These are phyloP conservation scores for Rousettus madagascariensis DNA, from an alignment of 2,797 vertebrate species.

Conservation along the genomic window DNA sequence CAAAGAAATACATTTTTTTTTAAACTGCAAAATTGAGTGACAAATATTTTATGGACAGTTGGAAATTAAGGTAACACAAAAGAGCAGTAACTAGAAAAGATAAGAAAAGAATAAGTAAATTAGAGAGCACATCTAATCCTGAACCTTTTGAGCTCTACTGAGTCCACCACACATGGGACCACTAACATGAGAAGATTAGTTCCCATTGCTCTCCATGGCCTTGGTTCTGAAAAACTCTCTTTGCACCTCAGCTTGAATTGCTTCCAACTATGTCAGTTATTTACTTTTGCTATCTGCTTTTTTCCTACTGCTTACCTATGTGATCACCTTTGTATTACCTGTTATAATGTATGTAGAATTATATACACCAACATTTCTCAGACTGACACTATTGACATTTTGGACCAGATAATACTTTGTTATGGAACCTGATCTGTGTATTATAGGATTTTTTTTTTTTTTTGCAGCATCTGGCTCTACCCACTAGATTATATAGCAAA, in stretches of 20 bases:
- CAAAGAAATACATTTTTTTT: neutral
- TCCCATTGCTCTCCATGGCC: neutral
- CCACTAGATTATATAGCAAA: neutral
- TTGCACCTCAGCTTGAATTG: neutral
- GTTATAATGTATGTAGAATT: neutral
- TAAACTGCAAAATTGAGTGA: neutral
- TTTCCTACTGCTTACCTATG: neutral
- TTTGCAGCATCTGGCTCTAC: neutral
- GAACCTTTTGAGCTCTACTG: neutral
- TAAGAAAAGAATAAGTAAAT: neutral
- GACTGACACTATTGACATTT: neutral
- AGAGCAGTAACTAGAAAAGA: neutral
- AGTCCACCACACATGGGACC: neutral
- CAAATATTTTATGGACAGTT: neutral
- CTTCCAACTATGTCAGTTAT: neutral
- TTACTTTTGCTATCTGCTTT: neutral
- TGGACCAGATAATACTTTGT: neutral
- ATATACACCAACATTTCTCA: neutral
- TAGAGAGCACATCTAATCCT: neutral
- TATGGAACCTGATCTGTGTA: neutral
- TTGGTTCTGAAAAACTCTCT: neutral
- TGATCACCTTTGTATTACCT: neutral
- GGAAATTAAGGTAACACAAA: neutral
- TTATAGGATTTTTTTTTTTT: neutral
- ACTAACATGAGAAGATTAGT: neutral